These are phyloP conservation scores for Helicorthomorpha holstii DNA, from an alignment of 1,140 invertebrate genomes.

Conservation along the genomic window DNA sequence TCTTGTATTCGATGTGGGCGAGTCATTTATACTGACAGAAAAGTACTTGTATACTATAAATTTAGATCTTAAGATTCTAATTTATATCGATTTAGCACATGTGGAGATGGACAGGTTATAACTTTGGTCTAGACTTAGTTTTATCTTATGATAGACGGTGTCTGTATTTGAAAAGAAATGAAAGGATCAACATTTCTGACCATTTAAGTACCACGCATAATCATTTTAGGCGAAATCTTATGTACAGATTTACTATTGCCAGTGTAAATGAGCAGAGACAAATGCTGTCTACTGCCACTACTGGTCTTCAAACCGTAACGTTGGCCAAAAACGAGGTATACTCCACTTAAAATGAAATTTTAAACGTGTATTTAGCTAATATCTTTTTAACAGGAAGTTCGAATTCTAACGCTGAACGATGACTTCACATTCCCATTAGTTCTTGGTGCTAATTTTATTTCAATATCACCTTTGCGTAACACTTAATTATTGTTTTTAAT, in stretches of 20 bases:
- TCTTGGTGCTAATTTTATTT: background rate
- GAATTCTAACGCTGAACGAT: background rate
- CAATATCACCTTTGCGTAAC: no score
- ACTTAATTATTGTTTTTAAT: no score
- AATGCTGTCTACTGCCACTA: background rate
- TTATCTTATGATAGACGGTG: background rate
- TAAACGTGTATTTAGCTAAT: background rate
- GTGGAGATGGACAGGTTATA: conserved; percentile 1
- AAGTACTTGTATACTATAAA: background rate
- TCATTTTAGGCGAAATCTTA: background rate
- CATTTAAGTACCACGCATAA: background rate
- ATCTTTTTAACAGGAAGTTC: background rate
- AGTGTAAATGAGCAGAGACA: background rate
- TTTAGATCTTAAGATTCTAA: background rate
- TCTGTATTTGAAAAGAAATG: background rate
- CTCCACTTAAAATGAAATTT: background rate
- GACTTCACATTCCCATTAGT: background rate
- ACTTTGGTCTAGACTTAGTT: conserved; percentile 2
- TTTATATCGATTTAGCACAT: background rate
- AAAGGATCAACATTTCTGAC: background rate
- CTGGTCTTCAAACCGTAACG: background rate
- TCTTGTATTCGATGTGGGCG: background rate
- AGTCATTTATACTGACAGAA: background rate
- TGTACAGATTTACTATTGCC: background rate
- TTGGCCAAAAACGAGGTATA: background rate